Conservation (phyloP, 30 jellyfish, hydroid and myxozoan species). For the Morbakka virulenta region DNA sequence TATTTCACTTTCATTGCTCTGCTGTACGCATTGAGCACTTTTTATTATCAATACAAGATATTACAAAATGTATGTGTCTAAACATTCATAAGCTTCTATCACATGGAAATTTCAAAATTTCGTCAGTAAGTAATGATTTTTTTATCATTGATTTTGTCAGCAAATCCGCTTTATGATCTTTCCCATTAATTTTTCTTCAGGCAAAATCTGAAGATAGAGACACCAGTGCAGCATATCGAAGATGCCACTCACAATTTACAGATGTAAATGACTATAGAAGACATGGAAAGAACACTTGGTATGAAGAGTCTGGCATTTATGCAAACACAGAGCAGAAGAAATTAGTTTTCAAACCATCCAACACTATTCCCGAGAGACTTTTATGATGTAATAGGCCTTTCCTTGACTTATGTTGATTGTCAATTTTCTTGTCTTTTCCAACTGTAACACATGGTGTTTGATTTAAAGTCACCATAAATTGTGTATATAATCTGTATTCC, state of each 20-base stretch:
- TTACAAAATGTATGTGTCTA: no score
- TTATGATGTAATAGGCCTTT: conserved; percentile 6
- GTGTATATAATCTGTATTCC: neutral
- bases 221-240: conserved; percentile 56
- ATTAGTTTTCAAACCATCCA: conserved; percentile 34
- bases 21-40: no score
- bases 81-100: no score
- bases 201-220: conserved; percentile 26
- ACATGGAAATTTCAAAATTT: no score
- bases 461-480: neutral
- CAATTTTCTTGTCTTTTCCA: neutral
- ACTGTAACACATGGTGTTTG: neutral
- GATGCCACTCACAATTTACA: conserved; percentile 88
- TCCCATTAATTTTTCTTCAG: no score
- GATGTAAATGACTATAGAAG: conserved; percentile 89
- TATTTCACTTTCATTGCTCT: no score
- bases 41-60: no score
- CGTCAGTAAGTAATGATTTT: no score
- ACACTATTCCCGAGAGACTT: conserved; percentile 83
- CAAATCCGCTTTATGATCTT: no score
- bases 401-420: neutral
- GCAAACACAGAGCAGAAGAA: conserved; percentile 64
- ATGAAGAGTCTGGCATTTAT: conserved; percentile 77
- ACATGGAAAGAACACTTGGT: conserved; percentile 87
- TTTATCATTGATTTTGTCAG: no score